Conservation (phyloP, 2,797 vertebrate species). For the Eidolon dupreanum region DNA sequence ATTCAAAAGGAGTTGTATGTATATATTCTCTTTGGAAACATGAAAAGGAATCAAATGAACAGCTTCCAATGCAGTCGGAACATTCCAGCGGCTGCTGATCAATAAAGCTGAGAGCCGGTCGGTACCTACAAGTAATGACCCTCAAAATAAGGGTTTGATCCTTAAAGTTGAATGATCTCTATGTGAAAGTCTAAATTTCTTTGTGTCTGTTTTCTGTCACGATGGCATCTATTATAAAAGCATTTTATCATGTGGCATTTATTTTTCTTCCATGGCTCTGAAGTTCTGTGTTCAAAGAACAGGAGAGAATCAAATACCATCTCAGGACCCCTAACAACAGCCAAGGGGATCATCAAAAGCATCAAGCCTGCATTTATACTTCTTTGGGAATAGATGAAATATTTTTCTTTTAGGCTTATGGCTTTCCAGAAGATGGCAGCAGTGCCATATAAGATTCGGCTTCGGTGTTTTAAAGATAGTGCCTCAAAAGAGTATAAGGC, state of each 20-base stretch:
- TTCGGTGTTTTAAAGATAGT: slow-evolving; percentile 4
- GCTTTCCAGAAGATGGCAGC: slow-evolving; percentile 85
- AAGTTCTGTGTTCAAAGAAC: slow-evolving; percentile 26
- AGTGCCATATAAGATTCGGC: slow-evolving; percentile 56
- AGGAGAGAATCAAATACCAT: not conserved
- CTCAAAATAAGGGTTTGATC: slow-evolving; percentile 12
- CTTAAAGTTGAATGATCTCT: not conserved
- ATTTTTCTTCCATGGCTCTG: not conserved
- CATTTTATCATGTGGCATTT: not conserved
- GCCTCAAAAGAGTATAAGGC: slow-evolving; percentile 33
- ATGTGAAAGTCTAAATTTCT: not conserved
- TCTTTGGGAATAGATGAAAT: not conserved
- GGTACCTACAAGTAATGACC: not conserved
- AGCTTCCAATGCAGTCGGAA: not conserved
- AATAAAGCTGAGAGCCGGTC: not conserved
- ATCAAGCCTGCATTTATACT: not conserved
- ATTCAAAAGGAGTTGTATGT: not conserved
- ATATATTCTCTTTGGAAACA: not conserved
- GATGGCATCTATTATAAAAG: not conserved
- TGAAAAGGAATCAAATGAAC: not conserved
- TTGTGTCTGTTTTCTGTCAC: not conserved
- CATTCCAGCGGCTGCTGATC: not conserved
- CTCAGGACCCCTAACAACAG: not conserved
- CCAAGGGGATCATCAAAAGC: slow-evolving; percentile 18
- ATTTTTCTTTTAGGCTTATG: not conserved